Evolutionary conservation across 2,888 invertebrate species (phyloP).

Genomic region (Caenorhabditis sp.): DNA sequence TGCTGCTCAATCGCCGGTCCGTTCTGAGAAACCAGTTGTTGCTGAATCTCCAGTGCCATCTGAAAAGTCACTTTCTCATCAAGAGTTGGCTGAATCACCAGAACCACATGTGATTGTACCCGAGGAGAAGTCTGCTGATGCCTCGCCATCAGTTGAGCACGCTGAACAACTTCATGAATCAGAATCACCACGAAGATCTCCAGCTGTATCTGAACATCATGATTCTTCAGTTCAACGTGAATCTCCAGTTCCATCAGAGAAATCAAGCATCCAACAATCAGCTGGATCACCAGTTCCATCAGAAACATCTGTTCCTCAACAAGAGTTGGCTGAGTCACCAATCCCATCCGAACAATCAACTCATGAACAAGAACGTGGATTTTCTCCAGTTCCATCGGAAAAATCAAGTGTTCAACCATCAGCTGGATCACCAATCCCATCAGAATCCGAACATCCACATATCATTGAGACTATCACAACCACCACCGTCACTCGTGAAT

Average conservation of each 20-base stretch:
- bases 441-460: constrained; percentile 4
- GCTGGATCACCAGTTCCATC: constrained; percentile 11
- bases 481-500: constrained; percentile 3
- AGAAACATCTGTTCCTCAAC: neutral
- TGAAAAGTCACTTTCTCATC: too few relatives aligned
- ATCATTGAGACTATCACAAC: constrained; percentile 1
- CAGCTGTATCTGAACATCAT: constrained; percentile 5
- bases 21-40: neutral
- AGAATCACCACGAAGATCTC: neutral
- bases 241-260: constrained; percentile 6
- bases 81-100: too few relatives aligned
- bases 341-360: constrained; percentile 8
- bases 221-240: neutral
- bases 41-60: neutral
- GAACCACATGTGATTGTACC: too few relatives aligned
- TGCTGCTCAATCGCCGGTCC: neutral
- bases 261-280: neutral
- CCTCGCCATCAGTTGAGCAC: constrained; percentile 30
- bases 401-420: neutral
- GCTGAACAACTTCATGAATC: neutral
- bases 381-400: too few relatives aligned
- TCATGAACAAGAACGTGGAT: neutral
- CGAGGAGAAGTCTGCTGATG: constrained; percentile 14
- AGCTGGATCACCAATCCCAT: constrained; percentile 10
- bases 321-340: constrained; percentile 9